phyloP scores from a whole-genome alignment of 2,113 vertebrate genomes.

The Nettapus auritus region DNA sequence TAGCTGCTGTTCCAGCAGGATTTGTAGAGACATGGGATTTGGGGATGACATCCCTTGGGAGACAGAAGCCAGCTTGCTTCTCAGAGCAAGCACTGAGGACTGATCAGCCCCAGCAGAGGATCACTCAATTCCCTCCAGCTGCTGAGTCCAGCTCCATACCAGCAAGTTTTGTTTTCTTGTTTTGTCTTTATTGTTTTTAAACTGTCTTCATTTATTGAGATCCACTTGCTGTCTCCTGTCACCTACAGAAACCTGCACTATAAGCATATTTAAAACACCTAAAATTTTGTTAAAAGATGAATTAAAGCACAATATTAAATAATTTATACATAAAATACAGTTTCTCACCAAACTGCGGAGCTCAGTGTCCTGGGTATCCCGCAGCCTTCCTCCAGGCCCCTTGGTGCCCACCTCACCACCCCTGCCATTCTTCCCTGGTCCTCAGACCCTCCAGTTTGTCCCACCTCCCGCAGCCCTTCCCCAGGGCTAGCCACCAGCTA shows the following conservation, averaged over 20 bases:
- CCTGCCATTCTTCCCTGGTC: neutral
- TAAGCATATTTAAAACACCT: neutral
- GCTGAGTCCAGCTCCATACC: neutral
- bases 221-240: neutral
- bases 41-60: neutral
- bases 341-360: neutral
- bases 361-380: neutral
- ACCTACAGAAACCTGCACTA: neutral
- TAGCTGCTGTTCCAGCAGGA: neutral
- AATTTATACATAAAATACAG: neutral
- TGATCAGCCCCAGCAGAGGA: neutral
- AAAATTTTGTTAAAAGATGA: neutral
- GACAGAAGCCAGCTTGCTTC: neutral
- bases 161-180: neutral
- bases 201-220: neutral
- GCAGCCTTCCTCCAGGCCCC: neutral
- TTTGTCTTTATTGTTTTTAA: neutral
- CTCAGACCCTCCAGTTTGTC: neutral
- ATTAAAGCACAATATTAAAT: neutral
- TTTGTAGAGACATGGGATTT: neutral
- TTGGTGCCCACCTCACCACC: neutral
- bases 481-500: accelerated
- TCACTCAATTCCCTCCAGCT: neutral
- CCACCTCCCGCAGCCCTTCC: neutral
- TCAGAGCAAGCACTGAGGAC: neutral